Base-by-base conservation (phyloP, 2,888 invertebrate species). In the Parthenolecanium corni region DNA sequence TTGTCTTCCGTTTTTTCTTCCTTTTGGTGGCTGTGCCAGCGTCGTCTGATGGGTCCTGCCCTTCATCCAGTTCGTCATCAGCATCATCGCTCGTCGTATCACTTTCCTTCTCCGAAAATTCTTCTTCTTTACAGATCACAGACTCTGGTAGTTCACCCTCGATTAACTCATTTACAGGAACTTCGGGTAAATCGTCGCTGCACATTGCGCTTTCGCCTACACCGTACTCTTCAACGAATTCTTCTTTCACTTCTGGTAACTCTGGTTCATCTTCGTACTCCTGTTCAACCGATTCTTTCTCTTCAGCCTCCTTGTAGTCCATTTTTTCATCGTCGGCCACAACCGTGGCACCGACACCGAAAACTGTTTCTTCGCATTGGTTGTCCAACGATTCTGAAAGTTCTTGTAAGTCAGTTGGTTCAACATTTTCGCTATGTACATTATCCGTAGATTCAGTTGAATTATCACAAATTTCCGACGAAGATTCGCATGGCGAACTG, bases 1-100 rank as follows among this genome's bases (percentile, higher is more conserved):
- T 49, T 2, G 61, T 31, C 40, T 61, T 61, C 21, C 61, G 31
- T 38, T 57, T 66, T 62, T 46, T 62, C 54, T 52, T 66, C 64
- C 40, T 56, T 24, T 38, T 46, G 9, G 44, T n/a, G 14, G 16
- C n/a, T 12, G 11, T 42, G 1, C 58, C 44, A 6, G 64, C 56
- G 12, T 49, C 64, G 31, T 31, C 31, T 6, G 31, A 6, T 6
- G 4, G 4, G 20, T 31, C 52, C 54, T 44, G 65, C 14, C 64
- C 54, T 11, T 63, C 47, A 36, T 44, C 49, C 11, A 46, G 42
- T 57, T 66, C 64, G 23, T 46, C 49, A 36, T 66, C 56, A 5
- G 64, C 66, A 31, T 66, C 66, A 23, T 49, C 61, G 18, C 25
- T 49, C 49, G 25, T 47, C 1, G 20, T 49, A 16, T 18, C 25